Evolutionary conservation across 2,113 vertebrate species (phyloP).

Genomic region (Engystomops pustulosus): DNA sequence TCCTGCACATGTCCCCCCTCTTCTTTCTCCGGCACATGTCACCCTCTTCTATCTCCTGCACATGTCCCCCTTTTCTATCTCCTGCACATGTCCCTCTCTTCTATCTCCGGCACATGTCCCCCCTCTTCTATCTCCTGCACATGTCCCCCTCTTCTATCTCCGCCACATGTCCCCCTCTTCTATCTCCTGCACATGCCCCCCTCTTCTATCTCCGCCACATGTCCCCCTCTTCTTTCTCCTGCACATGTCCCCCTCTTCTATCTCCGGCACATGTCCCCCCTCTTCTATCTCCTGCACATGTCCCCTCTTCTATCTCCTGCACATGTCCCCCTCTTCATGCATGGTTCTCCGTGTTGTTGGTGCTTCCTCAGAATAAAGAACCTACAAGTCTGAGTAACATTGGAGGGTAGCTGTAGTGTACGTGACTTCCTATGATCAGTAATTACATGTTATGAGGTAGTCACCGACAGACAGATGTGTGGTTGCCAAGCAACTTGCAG

Average conservation of each 20-base stretch:
- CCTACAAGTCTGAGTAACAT: too few relatives aligned
- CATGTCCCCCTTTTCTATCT: background rate
- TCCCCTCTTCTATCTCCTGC: background rate
- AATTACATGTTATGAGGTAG: background rate
- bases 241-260: too few relatives aligned
- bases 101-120: background rate
- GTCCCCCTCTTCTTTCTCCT: background rate
- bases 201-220: background rate
- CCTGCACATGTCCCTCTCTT: background rate
- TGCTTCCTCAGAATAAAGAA: too few relatives aligned
- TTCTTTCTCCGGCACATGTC: too few relatives aligned
- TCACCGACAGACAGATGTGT: background rate
- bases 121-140: background rate
- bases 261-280: too few relatives aligned
- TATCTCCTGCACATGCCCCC: background rate
- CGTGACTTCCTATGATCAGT: background rate
- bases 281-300: background rate
- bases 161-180: background rate
- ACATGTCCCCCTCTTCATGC: background rate
- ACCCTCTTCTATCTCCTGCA: too few relatives aligned
- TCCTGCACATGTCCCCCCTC: background rate
- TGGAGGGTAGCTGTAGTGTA: too few relatives aligned
- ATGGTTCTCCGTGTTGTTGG: too few relatives aligned
- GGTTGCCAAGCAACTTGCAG: background rate
- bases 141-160: background rate